These are phyloP conservation scores for Chionomys nivalis DNA, from an alignment of 2,113 vertebrate species.

Conservation along the genomic window DNA sequence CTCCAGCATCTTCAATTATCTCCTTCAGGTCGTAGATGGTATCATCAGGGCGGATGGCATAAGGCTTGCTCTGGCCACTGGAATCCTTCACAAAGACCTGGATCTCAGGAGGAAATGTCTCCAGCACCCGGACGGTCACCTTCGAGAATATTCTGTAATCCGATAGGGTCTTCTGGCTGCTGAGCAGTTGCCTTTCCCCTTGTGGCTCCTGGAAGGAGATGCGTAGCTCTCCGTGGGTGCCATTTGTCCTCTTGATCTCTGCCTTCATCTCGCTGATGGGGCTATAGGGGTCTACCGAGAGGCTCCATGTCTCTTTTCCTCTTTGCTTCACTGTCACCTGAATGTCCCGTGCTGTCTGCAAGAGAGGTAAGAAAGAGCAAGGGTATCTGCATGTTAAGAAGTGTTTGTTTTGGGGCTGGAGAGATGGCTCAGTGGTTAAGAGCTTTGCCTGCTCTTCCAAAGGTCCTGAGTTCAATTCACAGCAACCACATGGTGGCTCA, in stretches of 20 bases:
- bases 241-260: background rate
- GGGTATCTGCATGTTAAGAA: background rate
- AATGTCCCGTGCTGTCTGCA: constrained; percentile 61
- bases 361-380: background rate
- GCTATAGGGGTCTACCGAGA: constrained; percentile 46
- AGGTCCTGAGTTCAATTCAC: too few relatives aligned
- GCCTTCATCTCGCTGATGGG: constrained; percentile 61
- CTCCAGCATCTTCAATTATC: background rate
- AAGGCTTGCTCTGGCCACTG: background rate
- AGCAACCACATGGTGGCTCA: too few relatives aligned
- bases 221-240: fast-evolving
- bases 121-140: background rate
- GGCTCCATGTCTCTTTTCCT: background rate
- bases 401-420: too few relatives aligned
- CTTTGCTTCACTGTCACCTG: constrained; percentile 44
- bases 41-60: background rate
- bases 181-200: background rate
- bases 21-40: constrained; percentile 41
- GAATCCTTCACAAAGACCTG: constrained; percentile 64
- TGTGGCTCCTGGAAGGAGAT: constrained; percentile 54
- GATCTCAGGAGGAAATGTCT: constrained; percentile 29
- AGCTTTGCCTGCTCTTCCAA: too few relatives aligned
- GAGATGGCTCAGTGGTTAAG: too few relatives aligned
- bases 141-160: constrained; percentile 66
- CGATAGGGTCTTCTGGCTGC: background rate